These are phyloP conservation scores for Zapornia atra DNA, from an alignment of 2,113 vertebrate species.

Conservation along the genomic window DNA sequence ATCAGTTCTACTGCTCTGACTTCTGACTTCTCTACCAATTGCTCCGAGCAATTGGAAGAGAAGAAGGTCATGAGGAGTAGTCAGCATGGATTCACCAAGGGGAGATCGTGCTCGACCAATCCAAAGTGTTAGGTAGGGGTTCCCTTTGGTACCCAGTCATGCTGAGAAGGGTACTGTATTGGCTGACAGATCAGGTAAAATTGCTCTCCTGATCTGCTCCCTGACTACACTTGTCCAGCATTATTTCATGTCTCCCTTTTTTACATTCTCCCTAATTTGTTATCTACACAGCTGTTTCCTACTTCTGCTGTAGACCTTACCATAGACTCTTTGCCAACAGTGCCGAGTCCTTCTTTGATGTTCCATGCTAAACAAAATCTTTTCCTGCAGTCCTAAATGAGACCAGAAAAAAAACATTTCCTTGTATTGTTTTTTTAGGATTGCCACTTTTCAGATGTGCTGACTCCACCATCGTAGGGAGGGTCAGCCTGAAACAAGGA, in stretches of 20 bases:
- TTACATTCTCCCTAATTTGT: background rate
- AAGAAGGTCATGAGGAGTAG: too few relatives aligned
- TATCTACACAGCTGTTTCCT: background rate
- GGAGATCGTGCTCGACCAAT: too few relatives aligned
- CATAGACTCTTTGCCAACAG: accelerated
- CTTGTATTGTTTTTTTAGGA: background rate
- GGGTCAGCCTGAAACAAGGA: background rate
- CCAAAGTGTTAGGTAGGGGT: background rate
- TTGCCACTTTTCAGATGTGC: background rate
- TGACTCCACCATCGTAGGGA: background rate
- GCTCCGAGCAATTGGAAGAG: too few relatives aligned
- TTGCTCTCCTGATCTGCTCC: background rate
- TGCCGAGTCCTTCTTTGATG: background rate
- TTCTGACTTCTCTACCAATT: too few relatives aligned
- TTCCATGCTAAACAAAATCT: background rate
- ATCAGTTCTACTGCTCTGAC: too few relatives aligned
- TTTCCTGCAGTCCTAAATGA: background rate
- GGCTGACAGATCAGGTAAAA: background rate
- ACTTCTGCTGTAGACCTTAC: background rate
- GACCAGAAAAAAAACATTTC: background rate
- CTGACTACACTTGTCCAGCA: background rate
- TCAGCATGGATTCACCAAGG: too few relatives aligned
- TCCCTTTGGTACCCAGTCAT: background rate
- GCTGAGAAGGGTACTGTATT: background rate
- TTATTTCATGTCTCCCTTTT: background rate